Percentiles rank a stretch among this genome's conserved stretches.
phyloP scores from a whole-genome alignment of 2,113 vertebrate species.

The Apodemus sylvaticus region DNA sequence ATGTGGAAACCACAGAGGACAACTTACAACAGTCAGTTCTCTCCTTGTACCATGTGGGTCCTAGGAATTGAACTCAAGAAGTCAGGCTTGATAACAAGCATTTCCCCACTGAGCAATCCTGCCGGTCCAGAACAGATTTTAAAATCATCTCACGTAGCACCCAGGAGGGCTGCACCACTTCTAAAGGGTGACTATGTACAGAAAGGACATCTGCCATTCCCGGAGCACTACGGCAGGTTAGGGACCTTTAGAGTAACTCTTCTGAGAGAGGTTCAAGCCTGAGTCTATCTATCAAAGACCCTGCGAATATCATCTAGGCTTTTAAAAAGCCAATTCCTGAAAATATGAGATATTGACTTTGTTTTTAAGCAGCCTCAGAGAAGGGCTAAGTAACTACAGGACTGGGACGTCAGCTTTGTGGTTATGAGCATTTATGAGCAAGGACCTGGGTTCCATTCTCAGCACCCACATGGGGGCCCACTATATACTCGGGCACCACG shows the following conservation, averaged over 20 bases:
- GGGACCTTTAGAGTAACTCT: not conserved
- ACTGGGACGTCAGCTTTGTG: not conserved
- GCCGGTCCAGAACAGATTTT: not conserved
- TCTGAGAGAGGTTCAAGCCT: not conserved
- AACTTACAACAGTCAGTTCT: not conserved
- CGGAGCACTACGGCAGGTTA: not conserved
- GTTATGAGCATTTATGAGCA: not conserved
- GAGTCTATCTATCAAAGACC: not conserved
- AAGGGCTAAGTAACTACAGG: not conserved
- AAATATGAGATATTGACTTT: not conserved
- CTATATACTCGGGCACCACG: not conserved
- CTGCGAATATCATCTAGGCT: not conserved
- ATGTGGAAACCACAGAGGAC: not conserved
- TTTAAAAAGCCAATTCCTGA: not conserved
- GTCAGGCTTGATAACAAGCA: not conserved
- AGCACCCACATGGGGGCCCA: not conserved
- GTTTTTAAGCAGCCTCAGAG: not conserved
- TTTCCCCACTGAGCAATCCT: not conserved
- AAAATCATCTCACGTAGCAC: not conserved
- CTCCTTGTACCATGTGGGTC: not conserved
- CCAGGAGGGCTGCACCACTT: not conserved
- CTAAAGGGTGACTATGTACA: not conserved
- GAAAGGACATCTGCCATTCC: not conserved
- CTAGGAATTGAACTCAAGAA: no score
- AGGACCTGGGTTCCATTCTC: not conserved